Evolutionary conservation across 2,888 invertebrate species (phyloP).

Genomic region (Choristoneura rosaceana): DNA sequence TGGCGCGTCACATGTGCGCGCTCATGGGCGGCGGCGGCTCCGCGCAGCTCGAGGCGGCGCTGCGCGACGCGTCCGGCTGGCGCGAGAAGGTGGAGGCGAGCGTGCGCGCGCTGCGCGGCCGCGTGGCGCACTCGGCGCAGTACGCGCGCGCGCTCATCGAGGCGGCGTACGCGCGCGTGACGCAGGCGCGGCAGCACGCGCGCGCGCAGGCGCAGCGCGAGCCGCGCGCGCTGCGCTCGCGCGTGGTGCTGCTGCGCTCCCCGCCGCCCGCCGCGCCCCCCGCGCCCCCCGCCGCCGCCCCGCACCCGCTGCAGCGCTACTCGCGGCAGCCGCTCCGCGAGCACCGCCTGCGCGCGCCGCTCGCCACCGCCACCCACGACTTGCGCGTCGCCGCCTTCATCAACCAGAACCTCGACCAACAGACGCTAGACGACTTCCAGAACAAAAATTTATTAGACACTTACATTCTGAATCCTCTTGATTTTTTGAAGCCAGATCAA

Average conservation of each 20-base stretch:
- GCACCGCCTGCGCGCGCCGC: conserved; percentile 52
- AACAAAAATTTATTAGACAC: conserved; percentile 61
- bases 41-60: conserved; percentile 40
- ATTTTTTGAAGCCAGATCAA: no score
- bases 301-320: conserved; percentile 48
- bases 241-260: conserved; percentile 54
- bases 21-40: conserved; percentile 51
- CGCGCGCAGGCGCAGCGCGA: conserved; percentile 8
- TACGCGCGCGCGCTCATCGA: conserved; percentile 58
- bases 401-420: conserved; percentile 56
- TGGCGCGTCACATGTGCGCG: conserved; percentile 60
- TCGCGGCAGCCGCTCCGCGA: conserved; percentile 51
- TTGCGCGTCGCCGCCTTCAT: conserved; percentile 56
- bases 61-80: conserved; percentile 48
- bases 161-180: conserved; percentile 53
- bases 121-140: conserved; percentile 57
- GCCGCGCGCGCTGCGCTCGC: conserved; percentile 51
- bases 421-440: conserved; percentile 54
- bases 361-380: conserved; percentile 50
- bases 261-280: conserved; percentile 16
- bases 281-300: neutral
- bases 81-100: conserved; percentile 44
- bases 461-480: conserved; percentile 43
- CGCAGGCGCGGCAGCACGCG: conserved; percentile 48
- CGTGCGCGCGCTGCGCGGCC: conserved; percentile 52